These are phyloP conservation scores for Latrodectus elegans DNA, from an alignment of 2,888 invertebrate species.

Conservation along the genomic window DNA sequence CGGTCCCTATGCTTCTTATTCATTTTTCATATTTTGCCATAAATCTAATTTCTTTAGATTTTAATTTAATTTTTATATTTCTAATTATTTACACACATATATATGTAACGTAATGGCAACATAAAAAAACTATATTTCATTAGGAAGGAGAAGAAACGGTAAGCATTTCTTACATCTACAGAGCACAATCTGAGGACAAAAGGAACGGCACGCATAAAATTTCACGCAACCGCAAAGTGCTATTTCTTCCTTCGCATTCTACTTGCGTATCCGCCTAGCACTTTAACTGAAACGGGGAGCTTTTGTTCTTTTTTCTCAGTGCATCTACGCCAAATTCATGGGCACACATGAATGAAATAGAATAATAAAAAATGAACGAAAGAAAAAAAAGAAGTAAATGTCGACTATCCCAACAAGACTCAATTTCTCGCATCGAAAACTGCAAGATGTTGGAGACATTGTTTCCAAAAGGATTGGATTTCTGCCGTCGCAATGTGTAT, in stretches of 20 bases:
- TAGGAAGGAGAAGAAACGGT: too few species aligned
- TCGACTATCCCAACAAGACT: not conserved
- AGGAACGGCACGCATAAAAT: slow-evolving; percentile 1
- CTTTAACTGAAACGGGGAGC: too few species aligned
- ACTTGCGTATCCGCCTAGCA: not conserved
- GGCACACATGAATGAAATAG: not conserved
- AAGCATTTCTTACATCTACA: too few species aligned
- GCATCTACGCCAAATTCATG: too few species aligned
- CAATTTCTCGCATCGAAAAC: not conserved
- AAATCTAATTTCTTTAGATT: too few species aligned
- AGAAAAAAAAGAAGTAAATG: not conserved
- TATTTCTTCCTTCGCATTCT: not conserved
- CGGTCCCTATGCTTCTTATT: too few species aligned
- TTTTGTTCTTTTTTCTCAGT: not conserved
- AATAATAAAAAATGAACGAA: not conserved
- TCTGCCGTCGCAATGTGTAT: not conserved
- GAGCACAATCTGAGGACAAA: not conserved
- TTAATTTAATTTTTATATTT: too few species aligned
- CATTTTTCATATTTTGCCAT: too few species aligned
- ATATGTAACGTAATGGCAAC: too few species aligned
- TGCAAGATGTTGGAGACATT: not conserved
- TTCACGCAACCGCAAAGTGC: not conserved
- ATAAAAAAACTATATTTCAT: too few species aligned
- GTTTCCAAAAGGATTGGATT: not conserved
- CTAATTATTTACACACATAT: too few species aligned